A percentile compares a stretch with the other conserved stretches of the same genome.
Conservation (phyloP, 2,797 vertebrate species). For the Gallirallus australis region DNA sequence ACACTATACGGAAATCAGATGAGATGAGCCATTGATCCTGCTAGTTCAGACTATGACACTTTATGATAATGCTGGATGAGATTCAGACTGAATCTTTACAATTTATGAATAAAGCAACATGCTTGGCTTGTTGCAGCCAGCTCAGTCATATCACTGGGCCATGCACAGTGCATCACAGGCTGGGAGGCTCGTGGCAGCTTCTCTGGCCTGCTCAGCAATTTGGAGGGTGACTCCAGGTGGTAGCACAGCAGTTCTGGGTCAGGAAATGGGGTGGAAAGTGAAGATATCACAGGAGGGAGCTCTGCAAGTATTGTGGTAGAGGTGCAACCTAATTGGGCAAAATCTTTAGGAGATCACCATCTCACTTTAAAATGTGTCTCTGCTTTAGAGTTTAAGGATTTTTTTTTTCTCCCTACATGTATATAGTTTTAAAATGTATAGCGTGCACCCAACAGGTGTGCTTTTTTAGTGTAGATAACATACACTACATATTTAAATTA, state of each 20-base stretch:
- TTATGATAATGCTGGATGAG: not conserved
- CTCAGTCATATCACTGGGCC: not conserved
- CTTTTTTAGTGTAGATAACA: not conserved
- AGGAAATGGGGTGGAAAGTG: conserved; percentile 16
- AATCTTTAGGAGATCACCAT: not conserved
- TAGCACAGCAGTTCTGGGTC: not conserved
- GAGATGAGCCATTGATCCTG: not conserved
- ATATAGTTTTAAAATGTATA: not conserved
- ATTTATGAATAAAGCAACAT: not conserved
- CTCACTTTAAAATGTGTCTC: not conserved
- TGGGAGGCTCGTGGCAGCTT: not conserved
- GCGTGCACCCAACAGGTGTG: not conserved
- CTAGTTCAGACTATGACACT: not conserved
- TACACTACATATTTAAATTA: not conserved
- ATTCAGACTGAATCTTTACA: not conserved
- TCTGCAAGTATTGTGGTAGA: not conserved
- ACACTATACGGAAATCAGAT: not conserved
- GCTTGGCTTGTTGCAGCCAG: not conserved
- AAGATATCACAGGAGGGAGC: not conserved
- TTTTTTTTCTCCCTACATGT: accelerated
- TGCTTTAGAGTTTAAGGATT: not conserved
- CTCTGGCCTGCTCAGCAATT: not conserved
- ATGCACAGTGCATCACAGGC: not conserved
- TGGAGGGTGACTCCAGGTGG: not conserved
- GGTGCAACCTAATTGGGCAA: not conserved